These are phyloP conservation scores for Esperia sulphurella DNA, from an alignment of 2,888 invertebrate species.

Conservation along the genomic window DNA sequence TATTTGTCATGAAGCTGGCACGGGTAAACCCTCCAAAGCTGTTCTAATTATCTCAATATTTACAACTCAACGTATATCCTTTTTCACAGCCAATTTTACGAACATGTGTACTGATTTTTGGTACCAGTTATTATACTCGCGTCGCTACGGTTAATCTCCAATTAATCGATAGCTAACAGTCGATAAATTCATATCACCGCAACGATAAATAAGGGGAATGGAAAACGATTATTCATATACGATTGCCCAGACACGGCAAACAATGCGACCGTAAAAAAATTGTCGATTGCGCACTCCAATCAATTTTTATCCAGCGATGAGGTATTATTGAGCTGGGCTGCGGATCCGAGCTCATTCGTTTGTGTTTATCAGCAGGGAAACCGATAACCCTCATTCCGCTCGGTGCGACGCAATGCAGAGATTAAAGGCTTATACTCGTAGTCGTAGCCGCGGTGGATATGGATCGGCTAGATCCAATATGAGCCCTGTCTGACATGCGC, in stretches of 20 bases:
- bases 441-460: constrained; percentile 45
- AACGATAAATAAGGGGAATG: constrained; percentile 52
- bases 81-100: constrained; percentile 13
- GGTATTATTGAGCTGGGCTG: constrained; percentile 56
- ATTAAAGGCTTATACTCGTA: constrained; percentile 71
- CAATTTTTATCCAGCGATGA: constrained; percentile 62
- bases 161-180: constrained; percentile 51
- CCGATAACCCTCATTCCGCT: constrained; percentile 74
- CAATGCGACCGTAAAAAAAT: constrained; percentile 43
- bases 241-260: constrained; percentile 31
- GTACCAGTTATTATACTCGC: constrained; percentile 6
- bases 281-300: constrained; percentile 46
- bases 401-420: constrained; percentile 73
- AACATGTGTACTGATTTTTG: constrained; percentile 15
- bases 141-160: constrained; percentile 31
- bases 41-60: constrained; percentile 34
- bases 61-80: constrained; percentile 20
- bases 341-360: constrained; percentile 55
- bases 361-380: constrained; percentile 69
- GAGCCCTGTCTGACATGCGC: constrained; percentile 52
- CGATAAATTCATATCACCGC: constrained; percentile 53
- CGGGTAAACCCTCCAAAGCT: constrained; percentile 42
- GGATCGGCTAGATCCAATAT: constrained; percentile 59
- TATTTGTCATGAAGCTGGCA: constrained; percentile 45
- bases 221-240: constrained; percentile 47